Evolutionary conservation across 2,888 invertebrate species (phyloP), one percentile per base, ranked within the genome.

Genomic region (Calameuta pallipes): DNA sequence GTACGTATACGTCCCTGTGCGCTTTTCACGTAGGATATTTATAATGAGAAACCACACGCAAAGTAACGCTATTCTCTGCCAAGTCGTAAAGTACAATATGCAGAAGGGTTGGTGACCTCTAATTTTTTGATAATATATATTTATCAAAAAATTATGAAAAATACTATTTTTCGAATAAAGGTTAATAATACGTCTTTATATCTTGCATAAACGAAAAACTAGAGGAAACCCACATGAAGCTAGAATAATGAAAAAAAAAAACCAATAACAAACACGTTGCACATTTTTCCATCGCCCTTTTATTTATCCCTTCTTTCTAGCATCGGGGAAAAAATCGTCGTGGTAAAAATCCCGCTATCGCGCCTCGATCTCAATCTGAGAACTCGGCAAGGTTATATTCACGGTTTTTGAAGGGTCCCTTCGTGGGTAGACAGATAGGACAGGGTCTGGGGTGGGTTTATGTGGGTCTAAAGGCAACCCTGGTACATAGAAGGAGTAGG

Each of bases 31-130:
- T 78, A 76, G 80, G 85, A 85, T 84, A 85, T 84, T 82, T 83
- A 82, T 85, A 78, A 80, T 37, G 81, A 75, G 76, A 85, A 71
- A 82, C 86, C 85, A 85, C 86, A 84, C 85, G 85, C 74, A 36
- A 74, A 74, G 74, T 71, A 30, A 15, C 23, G 74, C 34, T 71
- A 71, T 71, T 71, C 34, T 71, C 33, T 34, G 71, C 71, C 71
- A 34, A 56, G 56, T 23, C 56, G 9, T 56, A 23, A 56, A 56
- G 56, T 56, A 56, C 9, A 23, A 56, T 56, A 56, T 56, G 23
- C 15, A 6, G 23, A 1, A 56, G 56, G 23, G 56, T 56, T 56
- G 23, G 56, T 23, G 56, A 56, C 56, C 56, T 15, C 23, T 23
- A 56, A 56, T 23, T 56, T 56, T 41, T 41, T 6, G 41, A 41